Evolutionary conservation across 1,140 invertebrate genomes (phyloP).

Genomic region (Cydia splendana): DNA sequence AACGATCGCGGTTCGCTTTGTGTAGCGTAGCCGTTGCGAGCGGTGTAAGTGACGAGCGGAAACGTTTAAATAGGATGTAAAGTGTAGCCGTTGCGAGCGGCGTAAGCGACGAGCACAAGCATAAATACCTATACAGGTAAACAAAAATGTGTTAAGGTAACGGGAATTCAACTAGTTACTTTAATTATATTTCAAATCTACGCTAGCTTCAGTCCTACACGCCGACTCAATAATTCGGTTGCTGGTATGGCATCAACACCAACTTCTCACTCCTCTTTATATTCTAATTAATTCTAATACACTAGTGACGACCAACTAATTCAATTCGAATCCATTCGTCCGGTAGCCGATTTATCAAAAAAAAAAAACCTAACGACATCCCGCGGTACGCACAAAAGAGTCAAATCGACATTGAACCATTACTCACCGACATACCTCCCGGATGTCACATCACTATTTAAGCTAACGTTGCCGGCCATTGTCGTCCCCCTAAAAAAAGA

Average conservation of each 20-base stretch:
- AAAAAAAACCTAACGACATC: slow-evolving; percentile 24
- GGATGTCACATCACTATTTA: slow-evolving; percentile 71
- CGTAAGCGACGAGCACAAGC: slow-evolving; percentile 28
- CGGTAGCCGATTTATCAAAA: slow-evolving; percentile 43
- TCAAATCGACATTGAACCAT: slow-evolving; percentile 57
- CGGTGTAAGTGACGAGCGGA: slow-evolving; percentile 41
- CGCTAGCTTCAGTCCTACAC: too few relatives aligned
- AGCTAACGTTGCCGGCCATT: slow-evolving; percentile 54
- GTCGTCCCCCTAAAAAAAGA: slow-evolving; percentile 49
- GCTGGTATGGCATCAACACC: too few relatives aligned
- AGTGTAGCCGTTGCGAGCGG: slow-evolving; percentile 44
- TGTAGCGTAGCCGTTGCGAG: slow-evolving; percentile 54
- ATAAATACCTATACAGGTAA: too few relatives aligned
- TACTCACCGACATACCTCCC: slow-evolving; percentile 66
- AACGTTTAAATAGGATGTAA: slow-evolving; percentile 44
- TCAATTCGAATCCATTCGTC: not conserved
- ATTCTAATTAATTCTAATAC: slow-evolving; percentile 9
- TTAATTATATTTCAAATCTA: too few relatives aligned
- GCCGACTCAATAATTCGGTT: too few relatives aligned
- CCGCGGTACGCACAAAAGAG: slow-evolving; percentile 45
- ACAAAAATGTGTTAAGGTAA: not conserved
- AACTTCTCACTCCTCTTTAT: not conserved
- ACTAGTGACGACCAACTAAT: not conserved
- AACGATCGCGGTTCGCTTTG: slow-evolving; percentile 73
- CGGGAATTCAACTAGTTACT: too few relatives aligned